phyloP scores from a whole-genome alignment of 2,888 invertebrate species.

The Boloria euphrosyne region DNA sequence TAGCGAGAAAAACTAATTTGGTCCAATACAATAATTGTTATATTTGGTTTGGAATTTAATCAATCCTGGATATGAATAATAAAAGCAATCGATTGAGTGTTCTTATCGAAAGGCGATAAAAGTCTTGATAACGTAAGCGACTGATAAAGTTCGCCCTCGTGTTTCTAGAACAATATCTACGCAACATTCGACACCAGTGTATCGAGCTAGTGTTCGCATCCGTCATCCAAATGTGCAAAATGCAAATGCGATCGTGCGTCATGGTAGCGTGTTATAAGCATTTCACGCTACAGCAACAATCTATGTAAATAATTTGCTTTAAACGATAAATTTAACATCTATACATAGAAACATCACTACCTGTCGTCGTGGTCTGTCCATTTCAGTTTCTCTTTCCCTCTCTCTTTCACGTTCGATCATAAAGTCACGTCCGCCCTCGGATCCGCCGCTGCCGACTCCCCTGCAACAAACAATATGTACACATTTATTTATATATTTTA shows the following conservation, averaged over 20 bases:
- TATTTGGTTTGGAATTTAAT: constrained; percentile 31
- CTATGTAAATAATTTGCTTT: constrained; percentile 4
- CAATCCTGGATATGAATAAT: constrained; percentile 32
- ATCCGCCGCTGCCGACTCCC: constrained; percentile 63
- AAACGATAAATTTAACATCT: not conserved
- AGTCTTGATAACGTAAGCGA: constrained; percentile 22
- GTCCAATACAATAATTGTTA: not conserved
- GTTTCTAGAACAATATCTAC: constrained; percentile 26
- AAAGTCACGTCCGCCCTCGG: constrained; percentile 69
- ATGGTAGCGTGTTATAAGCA: constrained; percentile 1
- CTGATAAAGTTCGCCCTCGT: constrained; percentile 13
- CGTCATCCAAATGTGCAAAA: not conserved
- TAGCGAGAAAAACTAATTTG: not conserved
- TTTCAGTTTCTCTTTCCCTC: constrained; percentile 65
- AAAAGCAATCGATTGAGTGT: constrained; percentile 33
- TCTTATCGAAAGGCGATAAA: constrained; percentile 31
- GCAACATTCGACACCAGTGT: not conserved
- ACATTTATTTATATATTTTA: not conserved
- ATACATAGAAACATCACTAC: constrained; percentile 43
- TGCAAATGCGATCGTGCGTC: constrained; percentile 10
- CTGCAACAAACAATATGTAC: constrained; percentile 51
- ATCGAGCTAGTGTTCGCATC: not conserved
- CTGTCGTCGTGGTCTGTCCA: constrained; percentile 70
- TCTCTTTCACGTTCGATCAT: constrained; percentile 74
- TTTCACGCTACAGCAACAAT: not conserved